A percentile compares a stretch with the other conserved stretches of the same genome.
These are phyloP conservation scores for Laticauda laticaudata DNA, from an alignment of 2,113 vertebrate species.

Conservation along the genomic window DNA sequence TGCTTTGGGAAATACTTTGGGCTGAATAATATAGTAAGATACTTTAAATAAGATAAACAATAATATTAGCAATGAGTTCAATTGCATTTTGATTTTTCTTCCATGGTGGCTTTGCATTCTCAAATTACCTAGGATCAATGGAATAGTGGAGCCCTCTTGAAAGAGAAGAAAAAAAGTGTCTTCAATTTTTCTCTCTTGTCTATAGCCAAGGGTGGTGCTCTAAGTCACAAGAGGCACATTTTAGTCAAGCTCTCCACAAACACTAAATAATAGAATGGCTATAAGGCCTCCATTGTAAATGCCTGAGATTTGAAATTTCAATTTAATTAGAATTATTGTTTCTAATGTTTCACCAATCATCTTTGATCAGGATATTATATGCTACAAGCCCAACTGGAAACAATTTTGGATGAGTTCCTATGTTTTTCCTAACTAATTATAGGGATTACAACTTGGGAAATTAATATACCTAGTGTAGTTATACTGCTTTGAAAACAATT, in stretches of 20 bases:
- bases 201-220: neutral
- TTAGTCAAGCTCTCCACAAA: neutral
- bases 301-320: neutral
- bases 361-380: neutral
- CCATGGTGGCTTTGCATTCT: neutral
- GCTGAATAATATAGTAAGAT: neutral
- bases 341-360: neutral
- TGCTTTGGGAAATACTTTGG: neutral
- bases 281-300: neutral
- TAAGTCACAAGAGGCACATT: neutral
- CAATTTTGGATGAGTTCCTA: neutral
- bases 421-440: neutral
- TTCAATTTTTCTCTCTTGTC: neutral
- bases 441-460: neutral
- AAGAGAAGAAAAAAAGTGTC: too few relatives aligned
- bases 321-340: neutral
- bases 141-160: neutral
- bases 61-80: neutral
- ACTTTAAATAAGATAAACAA: neutral
- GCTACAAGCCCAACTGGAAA: neutral
- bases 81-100: neutral
- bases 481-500: neutral
- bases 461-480: neutral
- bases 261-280: neutral
- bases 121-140: neutral